Base-by-base conservation (phyloP, 2,888 invertebrate species). In the Cremastinae sp. region DNA sequence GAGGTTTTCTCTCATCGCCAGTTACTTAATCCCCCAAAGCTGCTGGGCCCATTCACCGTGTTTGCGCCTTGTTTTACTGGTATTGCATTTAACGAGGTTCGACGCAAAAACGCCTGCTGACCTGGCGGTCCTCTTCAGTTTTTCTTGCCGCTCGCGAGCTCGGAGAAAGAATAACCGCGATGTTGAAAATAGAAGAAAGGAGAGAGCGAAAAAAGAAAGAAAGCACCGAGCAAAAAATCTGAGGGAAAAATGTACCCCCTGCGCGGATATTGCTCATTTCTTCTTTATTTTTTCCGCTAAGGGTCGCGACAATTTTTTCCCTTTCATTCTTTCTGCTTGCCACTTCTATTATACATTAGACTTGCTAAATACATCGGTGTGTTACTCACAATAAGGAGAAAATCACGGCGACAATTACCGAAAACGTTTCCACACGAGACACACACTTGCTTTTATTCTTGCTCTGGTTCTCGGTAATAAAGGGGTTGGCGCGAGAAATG, bases 51-150 rank as follows among this genome's bases (percentile, higher is more conserved):
- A 79, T 83, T 80, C 82, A 73, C 77, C 28, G 28, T 85, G 84
- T 86, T 88, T 87, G 81, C 80, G 80, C 80, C 85, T 87, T 87
- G 85, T 86, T 87, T 88, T 87, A 87, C 83, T 86, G 83, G 84
- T 87, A 87, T 86, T 84, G 83, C 86, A 85, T 87, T 86, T 85
- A 87, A 87, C 82, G 82, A 86, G 83, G 83, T 84, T 85, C 81
- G 58, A 77, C 77, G 74, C 59, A 55, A 77, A 78, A 79, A 73
- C 74, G 51, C 55, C 69, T 35, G 43, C 62, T 35, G 49, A 47
- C 45, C 43, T 35, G 47, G n/a, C 28, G 2, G 28, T 28, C 28
- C 5, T 37, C 20, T 49, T 20, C 37, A 9, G 2, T 47, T 61
- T 47, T 10, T 61, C 65, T 41, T 58, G 28, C 56, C 39, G 59